A percentile compares a stretch with the other conserved stretches of the same genome.
Evolutionary conservation across 2,888 invertebrate species (phyloP).

Genomic region (Phrixothrix hirtus): DNA sequence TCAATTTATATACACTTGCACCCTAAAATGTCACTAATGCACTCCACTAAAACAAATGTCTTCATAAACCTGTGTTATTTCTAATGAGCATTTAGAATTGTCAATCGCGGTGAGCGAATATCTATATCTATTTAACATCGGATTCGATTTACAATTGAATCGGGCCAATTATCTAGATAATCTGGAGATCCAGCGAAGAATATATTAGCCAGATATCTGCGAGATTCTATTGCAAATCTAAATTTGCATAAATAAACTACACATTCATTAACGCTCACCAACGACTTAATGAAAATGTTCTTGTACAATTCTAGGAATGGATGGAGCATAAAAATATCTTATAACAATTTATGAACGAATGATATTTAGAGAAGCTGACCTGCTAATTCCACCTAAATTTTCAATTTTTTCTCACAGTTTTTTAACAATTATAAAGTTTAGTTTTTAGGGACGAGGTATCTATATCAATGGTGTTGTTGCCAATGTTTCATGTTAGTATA

Average conservation of each 20-base stretch:
- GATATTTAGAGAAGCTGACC: constrained; percentile 17
- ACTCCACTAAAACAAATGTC: constrained; percentile 50
- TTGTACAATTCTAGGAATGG: constrained; percentile 49
- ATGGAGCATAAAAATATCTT: constrained; percentile 48
- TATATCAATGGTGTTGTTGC: too few species aligned
- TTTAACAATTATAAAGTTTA: too few species aligned
- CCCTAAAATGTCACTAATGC: constrained; percentile 48
- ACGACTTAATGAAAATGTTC: constrained; percentile 44
- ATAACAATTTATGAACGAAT: constrained; percentile 37
- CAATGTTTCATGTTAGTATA: too few species aligned
- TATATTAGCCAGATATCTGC: constrained; percentile 16
- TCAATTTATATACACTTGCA: constrained; percentile 53
- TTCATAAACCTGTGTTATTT: constrained; percentile 46
- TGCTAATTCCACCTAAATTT: constrained; percentile 13
- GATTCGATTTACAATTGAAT: constrained; percentile 21
- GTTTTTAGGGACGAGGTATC: too few species aligned
- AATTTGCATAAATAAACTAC: constrained; percentile 26
- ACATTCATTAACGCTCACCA: constrained; percentile 34
- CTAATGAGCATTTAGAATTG: constrained; percentile 58
- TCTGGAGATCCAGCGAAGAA: constrained; percentile 13
- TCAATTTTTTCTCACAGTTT: too few species aligned
- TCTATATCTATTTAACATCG: constrained; percentile 25
- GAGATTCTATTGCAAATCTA: constrained; percentile 18
- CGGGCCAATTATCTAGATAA: constrained; percentile 20
- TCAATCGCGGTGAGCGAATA: constrained; percentile 35